Evolutionary conservation across 2,888 invertebrate genomes (phyloP).

Genomic region (Pandemis heparana): DNA sequence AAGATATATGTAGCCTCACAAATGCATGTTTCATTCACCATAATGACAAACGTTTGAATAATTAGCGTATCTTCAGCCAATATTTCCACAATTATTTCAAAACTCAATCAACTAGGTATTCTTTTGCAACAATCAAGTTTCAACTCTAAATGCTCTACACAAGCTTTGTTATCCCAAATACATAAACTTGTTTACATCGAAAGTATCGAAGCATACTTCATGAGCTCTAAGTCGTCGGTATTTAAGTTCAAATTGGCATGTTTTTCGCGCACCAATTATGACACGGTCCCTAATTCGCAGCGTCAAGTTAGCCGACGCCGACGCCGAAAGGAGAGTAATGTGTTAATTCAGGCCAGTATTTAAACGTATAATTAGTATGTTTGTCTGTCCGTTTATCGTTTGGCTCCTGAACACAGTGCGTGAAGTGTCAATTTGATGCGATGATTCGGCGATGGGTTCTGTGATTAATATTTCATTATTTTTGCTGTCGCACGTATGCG

Average conservation of each 20-base stretch:
- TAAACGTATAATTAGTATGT: conserved; percentile 27
- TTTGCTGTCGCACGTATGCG: too few relatives aligned
- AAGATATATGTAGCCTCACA: background rate
- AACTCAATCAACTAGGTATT: conserved; percentile 22
- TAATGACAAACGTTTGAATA: background rate
- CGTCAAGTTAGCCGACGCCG: conserved; percentile 22
- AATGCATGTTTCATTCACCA: background rate
- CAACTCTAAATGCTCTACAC: background rate
- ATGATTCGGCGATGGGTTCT: background rate
- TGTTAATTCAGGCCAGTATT: conserved; percentile 31
- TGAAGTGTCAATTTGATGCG: conserved; percentile 6
- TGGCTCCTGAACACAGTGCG: conserved; percentile 8
- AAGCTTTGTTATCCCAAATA: background rate
- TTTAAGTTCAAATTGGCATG: conserved; percentile 8
- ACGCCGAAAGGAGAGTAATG: conserved; percentile 35
- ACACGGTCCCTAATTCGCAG: conserved; percentile 9
- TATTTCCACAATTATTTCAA: conserved; percentile 29
- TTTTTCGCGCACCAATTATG: conserved; percentile 25
- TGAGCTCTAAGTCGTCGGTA: background rate
- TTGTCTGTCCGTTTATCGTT: conserved; percentile 12
- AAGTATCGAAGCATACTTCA: background rate
- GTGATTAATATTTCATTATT: too few relatives aligned
- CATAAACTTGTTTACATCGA: background rate
- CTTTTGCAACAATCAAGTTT: background rate
- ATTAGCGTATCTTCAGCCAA: background rate